Percentiles rank a stretch among this genome's conserved stretches.
These are phyloP conservation scores for Drosophila aldrichi DNA, from an alignment of 2,888 invertebrate genomes.

Conservation along the genomic window DNA sequence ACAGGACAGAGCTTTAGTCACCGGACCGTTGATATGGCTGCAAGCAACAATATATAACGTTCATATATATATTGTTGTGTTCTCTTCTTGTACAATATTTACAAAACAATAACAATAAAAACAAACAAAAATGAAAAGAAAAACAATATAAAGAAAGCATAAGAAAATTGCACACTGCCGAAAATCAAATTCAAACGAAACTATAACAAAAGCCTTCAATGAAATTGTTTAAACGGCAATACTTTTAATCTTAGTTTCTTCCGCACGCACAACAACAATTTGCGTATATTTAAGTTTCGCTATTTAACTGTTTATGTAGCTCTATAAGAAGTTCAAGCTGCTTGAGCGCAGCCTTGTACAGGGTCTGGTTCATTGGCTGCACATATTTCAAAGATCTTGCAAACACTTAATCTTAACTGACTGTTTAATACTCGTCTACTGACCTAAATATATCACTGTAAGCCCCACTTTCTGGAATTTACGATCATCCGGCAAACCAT, in stretches of 20 bases:
- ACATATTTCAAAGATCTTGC: not conserved
- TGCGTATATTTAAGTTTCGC: not conserved
- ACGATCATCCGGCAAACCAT: too few relatives aligned
- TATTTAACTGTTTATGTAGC: not conserved
- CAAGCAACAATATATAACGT: constrained; percentile 60
- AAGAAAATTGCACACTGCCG: constrained; percentile 17
- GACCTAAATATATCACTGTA: too few relatives aligned
- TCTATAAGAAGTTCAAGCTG: not conserved
- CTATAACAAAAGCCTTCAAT: not conserved
- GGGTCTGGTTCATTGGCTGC: not conserved
- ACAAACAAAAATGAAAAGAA: not conserved
- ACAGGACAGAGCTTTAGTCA: constrained; percentile 83
- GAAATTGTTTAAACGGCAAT: constrained; percentile 19
- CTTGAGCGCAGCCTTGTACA: not conserved
- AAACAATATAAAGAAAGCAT: not conserved
- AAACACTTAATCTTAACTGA: not conserved
- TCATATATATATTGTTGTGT: constrained; percentile 42
- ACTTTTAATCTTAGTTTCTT: constrained; percentile 27
- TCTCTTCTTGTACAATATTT: constrained; percentile 14
- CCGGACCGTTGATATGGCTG: constrained; percentile 86
- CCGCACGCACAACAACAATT: constrained; percentile 17
- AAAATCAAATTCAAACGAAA: constrained; percentile 30
- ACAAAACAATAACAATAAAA: not conserved
- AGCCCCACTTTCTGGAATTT: too few relatives aligned
- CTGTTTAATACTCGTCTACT: not conserved